A percentile compares a stretch with the other conserved stretches of the same genome.
Conservation (phyloP, 2,797 vertebrate species). For the Melanogrammus aeglefinus region DNA sequence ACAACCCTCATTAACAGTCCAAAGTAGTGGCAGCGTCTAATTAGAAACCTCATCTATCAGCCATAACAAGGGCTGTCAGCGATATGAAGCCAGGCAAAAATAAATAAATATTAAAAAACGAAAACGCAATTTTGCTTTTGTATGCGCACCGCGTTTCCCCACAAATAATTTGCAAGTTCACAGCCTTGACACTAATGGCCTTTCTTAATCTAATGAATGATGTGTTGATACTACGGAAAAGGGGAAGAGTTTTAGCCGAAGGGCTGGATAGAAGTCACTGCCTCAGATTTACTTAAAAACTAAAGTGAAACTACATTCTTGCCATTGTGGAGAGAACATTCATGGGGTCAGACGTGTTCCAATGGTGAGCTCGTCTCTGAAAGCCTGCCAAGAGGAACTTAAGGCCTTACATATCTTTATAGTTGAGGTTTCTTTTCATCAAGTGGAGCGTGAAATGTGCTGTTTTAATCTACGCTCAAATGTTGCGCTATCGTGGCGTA, state of each 20-base stretch:
- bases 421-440: background rate
- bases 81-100: constrained; percentile 79
- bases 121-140: background rate
- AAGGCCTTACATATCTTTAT: background rate
- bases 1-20: constrained; percentile 73
- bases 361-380: background rate
- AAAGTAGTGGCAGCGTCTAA: constrained; percentile 76
- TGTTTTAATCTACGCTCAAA: too few species aligned
- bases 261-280: constrained; percentile 71
- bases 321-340: background rate
- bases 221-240: constrained; percentile 78
- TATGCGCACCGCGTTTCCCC: constrained; percentile 61
- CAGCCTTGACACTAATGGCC: constrained; percentile 90
- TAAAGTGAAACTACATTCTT: constrained; percentile 11
- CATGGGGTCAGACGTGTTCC: background rate
- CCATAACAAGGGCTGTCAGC: constrained; percentile 85
- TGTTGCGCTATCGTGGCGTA: too few species aligned
- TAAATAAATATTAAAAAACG: constrained; percentile 63
- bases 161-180: constrained; percentile 86
- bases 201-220: constrained; percentile 93
- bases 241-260: constrained; percentile 73
- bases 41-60: constrained; percentile 88
- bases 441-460: background rate
- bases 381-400: too few species aligned
- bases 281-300: constrained; percentile 55